Evolutionary conservation across 2,797 vertebrate species (phyloP).

Genomic region (Sus cebifrons): DNA sequence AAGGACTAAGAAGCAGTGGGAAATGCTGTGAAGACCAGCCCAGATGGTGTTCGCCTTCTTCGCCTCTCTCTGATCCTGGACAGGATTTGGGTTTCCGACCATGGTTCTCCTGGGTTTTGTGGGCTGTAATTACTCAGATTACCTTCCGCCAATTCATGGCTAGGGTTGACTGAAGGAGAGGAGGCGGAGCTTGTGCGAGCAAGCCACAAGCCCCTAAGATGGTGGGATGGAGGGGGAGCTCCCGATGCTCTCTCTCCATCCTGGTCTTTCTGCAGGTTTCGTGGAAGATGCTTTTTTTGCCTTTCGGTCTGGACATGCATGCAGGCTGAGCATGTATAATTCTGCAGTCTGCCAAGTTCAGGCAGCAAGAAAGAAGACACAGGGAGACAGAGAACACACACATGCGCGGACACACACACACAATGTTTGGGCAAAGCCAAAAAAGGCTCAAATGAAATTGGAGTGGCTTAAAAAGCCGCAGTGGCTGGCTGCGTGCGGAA

Average conservation of each 20-base stretch:
- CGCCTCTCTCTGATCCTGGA: background rate
- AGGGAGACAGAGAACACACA: background rate
- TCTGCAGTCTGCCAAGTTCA: constrained; percentile 35
- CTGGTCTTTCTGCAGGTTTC: background rate
- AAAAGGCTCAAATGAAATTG: constrained; percentile 29
- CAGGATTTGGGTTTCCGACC: constrained; percentile 65
- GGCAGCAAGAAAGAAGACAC: background rate
- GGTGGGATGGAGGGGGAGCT: background rate
- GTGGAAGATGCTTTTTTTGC: constrained; percentile 41
- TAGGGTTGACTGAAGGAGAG: background rate
- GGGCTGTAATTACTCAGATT: constrained; percentile 45
- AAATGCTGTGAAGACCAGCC: background rate
- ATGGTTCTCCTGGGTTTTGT: background rate
- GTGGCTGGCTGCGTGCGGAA: background rate
- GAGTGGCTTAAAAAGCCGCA: constrained; percentile 24
- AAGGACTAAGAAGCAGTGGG: constrained; percentile 11
- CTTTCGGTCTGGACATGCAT: background rate
- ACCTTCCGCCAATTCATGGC: constrained; percentile 2
- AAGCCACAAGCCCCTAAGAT: background rate
- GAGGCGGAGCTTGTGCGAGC: background rate
- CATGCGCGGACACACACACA: too few relatives aligned
- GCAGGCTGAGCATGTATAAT: background rate
- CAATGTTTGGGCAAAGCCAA: background rate
- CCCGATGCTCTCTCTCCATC: background rate
- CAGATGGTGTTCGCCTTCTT: background rate